Conservation (phyloP, 92 coral and sea anemone genomes). For the Pocillopora grandis region DNA sequence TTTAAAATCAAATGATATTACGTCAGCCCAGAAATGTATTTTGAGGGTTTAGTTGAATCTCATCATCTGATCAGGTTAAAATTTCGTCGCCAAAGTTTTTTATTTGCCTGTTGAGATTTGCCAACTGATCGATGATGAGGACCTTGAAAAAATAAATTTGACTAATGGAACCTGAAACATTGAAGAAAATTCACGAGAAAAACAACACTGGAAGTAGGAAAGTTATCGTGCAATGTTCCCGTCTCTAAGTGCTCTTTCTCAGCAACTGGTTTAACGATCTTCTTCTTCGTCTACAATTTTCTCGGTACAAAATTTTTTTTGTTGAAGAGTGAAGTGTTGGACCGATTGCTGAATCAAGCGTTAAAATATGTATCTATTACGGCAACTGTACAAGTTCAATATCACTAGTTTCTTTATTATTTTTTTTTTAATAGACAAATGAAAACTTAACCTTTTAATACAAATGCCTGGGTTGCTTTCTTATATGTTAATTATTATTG, state of each 20-base stretch:
- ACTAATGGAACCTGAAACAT: no score
- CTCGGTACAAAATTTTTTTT: neutral
- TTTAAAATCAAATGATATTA: constrained; percentile 1
- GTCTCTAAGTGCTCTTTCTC: no score
- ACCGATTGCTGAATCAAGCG: neutral
- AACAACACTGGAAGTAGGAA: no score
- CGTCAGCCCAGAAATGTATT: neutral
- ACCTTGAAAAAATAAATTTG: no score
- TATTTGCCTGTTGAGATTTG: no score
- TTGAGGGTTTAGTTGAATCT: neutral
- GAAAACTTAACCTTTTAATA: no score
- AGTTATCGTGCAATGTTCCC: no score
- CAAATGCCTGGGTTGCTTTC: no score
- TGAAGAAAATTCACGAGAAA: no score
- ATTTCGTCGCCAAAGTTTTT: no score
- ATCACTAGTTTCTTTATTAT: neutral
- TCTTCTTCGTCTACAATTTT: neutral
- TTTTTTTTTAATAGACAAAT: neutral
- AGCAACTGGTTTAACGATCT: neutral
- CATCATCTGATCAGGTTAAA: neutral
- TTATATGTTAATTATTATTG: no score
- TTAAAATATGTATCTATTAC: neutral
- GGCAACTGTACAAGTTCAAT: neutral
- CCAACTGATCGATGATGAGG: no score
- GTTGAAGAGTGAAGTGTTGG: neutral